Base-by-base conservation (phyloP, 2,797 vertebrate genomes). In the Gastrophryne carolinensis region DNA sequence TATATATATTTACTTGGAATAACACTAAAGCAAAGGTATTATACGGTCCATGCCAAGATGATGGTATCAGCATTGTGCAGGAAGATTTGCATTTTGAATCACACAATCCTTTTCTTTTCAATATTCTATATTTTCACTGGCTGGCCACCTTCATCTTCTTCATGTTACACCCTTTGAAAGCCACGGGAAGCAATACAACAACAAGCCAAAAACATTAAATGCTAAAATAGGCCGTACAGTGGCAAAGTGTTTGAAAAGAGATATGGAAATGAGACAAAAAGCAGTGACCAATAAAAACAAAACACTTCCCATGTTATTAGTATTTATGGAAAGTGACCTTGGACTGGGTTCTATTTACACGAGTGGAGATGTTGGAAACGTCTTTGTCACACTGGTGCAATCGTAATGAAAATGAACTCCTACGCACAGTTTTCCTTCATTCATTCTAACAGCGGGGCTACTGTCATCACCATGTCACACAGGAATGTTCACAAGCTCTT, bases 51-150 rank as follows among this genome's bases (percentile, higher is more conserved):
- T 21, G 30, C 24, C 27, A 47, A 50, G 39, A 50, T 29, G 23
- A 49, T 29, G 23, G 35, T 67, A 75, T 58, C 44, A 53, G 30
- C 68, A 61, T 60, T 52, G 61, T 68, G 64, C 44, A 68, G 68
- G 39, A 37, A 68, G 41, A 75, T 75, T 68, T 60, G 64, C 64
- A 75, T 78, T 79, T 73, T 75, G 52, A 32, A 82, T 61, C 73
- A 53, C 27, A 61, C 11, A 75, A 68, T 52, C 81, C 75, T 86
- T 82, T 85, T 85, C 85, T 89, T 88, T 88, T 86, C 86, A 82
- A n/a, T 81, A 84, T 82, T 84, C 83, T 57, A 23, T 78, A 75
- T 81, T 69, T 74, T 80, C 81, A 83, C 60, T 80, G 81, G 80
- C 81, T 79, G 78, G 79, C 81, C 75, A 75, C 50, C 69, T 53